Conservation (phyloP, 1,140 invertebrate species). For the Apocrypta bakeri region DNA sequence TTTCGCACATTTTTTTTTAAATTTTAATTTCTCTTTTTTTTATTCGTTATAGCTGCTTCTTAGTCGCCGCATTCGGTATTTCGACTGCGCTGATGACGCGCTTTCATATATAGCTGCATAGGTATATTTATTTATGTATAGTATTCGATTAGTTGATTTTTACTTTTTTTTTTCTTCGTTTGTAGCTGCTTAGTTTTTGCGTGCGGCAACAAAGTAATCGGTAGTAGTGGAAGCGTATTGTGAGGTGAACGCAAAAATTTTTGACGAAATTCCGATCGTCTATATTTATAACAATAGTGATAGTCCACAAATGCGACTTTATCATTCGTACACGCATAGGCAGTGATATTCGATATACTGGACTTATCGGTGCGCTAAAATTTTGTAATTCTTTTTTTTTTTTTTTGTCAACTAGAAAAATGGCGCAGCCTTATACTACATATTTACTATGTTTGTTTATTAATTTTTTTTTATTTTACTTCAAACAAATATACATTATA, state of each 20-base stretch:
- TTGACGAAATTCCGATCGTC: background rate
- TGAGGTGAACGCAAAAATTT: background rate
- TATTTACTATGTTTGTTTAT: background rate
- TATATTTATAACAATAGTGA: background rate
- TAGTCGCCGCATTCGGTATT: too few relatives aligned
- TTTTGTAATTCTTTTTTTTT: background rate
- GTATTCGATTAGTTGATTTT: too few relatives aligned
- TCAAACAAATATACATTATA: background rate
- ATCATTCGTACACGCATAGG: background rate
- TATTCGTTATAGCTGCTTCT: background rate
- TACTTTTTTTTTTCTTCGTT: conserved; percentile 14
- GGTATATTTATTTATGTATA: background rate
- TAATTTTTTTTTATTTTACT: background rate
- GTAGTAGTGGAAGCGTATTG: conserved; percentile 28
- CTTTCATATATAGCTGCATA: too few relatives aligned
- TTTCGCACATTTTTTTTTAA: background rate
- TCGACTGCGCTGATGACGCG: too few relatives aligned
- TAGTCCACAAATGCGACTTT: background rate
- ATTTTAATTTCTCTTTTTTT: background rate
- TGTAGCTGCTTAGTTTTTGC: conserved; percentile 28
- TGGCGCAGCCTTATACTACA: background rate
- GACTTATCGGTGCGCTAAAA: conserved; percentile 23
- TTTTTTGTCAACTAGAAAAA: background rate
- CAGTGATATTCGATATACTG: conserved; percentile 9
- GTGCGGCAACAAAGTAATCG: conserved; percentile 14